Conservation (phyloP, 2,797 vertebrate species). For the Huso huso region DNA sequence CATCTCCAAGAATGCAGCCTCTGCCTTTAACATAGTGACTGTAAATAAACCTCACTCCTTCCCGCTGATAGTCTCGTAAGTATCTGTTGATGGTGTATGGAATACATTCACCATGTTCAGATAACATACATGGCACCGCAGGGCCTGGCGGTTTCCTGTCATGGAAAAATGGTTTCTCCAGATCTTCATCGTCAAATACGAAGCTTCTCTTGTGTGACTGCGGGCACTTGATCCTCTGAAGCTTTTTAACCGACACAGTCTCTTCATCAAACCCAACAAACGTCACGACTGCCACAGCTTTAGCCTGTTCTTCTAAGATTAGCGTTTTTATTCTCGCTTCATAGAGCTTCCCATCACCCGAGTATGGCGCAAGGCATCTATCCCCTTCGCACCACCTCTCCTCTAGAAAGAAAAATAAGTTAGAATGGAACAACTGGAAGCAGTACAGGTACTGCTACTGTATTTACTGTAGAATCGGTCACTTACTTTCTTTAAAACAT, state of each 20-base stretch:
- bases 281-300: constrained; percentile 49
- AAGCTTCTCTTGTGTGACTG: constrained; percentile 40
- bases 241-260: constrained; percentile 48
- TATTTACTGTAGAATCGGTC: too few relatives aligned
- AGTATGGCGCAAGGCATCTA: constrained; percentile 57
- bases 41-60: constrained; percentile 80
- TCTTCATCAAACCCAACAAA: constrained; percentile 54
- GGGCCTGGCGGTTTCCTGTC: constrained; percentile 44
- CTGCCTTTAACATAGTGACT: constrained; percentile 61
- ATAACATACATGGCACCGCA: constrained; percentile 59
- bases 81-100: constrained; percentile 93
- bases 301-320: constrained; percentile 41
- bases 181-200: constrained; percentile 54
- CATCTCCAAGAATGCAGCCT: constrained; percentile 91
- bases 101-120: constrained; percentile 55
- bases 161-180: constrained; percentile 83
- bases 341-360: constrained; percentile 47
- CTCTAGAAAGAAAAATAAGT: constrained; percentile 23
- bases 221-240: constrained; percentile 40
- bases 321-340: constrained; percentile 60
- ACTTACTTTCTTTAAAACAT: too few relatives aligned
- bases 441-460: too few relatives aligned
- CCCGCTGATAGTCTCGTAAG: constrained; percentile 85
- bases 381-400: constrained; percentile 46
- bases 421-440: too few relatives aligned